phyloP scores from a whole-genome alignment of 2,888 invertebrate genomes.

The Entomobrya multifasciata region DNA sequence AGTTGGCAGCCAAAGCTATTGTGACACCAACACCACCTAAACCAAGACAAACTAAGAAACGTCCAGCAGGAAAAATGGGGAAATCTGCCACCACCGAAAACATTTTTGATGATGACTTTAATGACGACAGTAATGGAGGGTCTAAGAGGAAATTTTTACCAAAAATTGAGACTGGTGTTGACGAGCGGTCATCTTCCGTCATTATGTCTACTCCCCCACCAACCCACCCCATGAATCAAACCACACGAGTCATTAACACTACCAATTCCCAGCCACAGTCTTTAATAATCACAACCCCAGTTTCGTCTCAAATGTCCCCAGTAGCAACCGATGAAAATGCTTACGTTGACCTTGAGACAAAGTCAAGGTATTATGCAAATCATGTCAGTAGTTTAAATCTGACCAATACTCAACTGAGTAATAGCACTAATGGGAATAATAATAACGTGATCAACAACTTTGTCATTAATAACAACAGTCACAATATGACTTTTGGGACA shows the following conservation, averaged over 20 bases:
- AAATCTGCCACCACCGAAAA: background rate
- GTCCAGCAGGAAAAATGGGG: slow-evolving; percentile 34
- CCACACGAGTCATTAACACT: slow-evolving; percentile 26
- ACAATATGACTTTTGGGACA: background rate
- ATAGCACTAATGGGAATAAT: background rate
- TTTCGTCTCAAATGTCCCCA: slow-evolving; percentile 63
- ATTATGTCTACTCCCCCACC: slow-evolving; percentile 39
- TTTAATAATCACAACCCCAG: background rate
- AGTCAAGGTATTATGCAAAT: slow-evolving; percentile 60
- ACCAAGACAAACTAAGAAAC: slow-evolving; percentile 65
- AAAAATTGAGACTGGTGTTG: slow-evolving; percentile 20
- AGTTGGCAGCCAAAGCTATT: slow-evolving; percentile 76
- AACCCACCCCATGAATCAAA: slow-evolving; percentile 7
- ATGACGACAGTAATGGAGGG: background rate
- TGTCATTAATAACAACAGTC: background rate
- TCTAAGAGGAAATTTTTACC: background rate
- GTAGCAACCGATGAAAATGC: slow-evolving; percentile 64
- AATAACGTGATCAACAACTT: slow-evolving; percentile 26
- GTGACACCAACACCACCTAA: slow-evolving; percentile 66
- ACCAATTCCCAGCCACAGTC: background rate
- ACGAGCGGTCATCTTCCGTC: slow-evolving; percentile 39
- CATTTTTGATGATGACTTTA: slow-evolving; percentile 23
- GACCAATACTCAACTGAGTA: slow-evolving; percentile 5
- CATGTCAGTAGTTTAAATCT: background rate
- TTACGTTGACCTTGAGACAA: slow-evolving; percentile 60